These are phyloP conservation scores for Amphimedon queenslandica DNA, from an alignment of 37 sponge, comb jelly and placozoan species.

Conservation along the genomic window DNA sequence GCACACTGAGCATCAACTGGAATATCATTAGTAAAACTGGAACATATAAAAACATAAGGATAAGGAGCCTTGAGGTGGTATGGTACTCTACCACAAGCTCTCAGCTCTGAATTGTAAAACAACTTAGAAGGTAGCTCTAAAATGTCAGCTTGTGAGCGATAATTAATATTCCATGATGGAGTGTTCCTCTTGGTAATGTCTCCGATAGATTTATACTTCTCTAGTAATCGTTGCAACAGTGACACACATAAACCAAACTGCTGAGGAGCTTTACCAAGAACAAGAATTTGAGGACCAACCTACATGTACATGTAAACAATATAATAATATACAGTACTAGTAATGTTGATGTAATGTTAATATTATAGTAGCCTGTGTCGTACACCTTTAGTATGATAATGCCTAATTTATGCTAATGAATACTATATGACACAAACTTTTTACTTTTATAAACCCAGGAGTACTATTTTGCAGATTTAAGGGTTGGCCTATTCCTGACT, in stretches of 20 bases:
- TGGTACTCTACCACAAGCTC: neutral
- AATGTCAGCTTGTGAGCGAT: constrained; percentile 2
- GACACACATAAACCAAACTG: constrained; percentile 4
- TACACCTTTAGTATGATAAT: no score
- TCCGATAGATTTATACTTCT: neutral
- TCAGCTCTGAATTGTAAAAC: constrained; percentile 3
- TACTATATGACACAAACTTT: no score
- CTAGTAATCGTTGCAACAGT: constrained; percentile 18
- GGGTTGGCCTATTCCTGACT: no score
- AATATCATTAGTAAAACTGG: neutral
- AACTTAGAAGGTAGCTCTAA: neutral
- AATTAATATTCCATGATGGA: neutral
- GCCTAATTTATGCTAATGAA: no score
- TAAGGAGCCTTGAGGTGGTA: neutral
- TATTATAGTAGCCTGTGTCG: no score
- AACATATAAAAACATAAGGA: neutral
- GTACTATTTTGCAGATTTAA: no score
- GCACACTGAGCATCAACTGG: neutral
- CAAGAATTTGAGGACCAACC: constrained; percentile 26
- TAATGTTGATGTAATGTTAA: neutral
- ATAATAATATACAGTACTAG: no score
- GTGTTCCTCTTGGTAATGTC: neutral
- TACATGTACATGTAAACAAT: neutral
- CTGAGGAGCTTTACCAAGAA: constrained; percentile 13
- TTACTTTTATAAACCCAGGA: no score